A percentile compares a stretch with the other conserved stretches of the same genome.
Evolutionary conservation across 2,797 vertebrate genomes (phyloP).

Genomic region (Characodon lateralis): DNA sequence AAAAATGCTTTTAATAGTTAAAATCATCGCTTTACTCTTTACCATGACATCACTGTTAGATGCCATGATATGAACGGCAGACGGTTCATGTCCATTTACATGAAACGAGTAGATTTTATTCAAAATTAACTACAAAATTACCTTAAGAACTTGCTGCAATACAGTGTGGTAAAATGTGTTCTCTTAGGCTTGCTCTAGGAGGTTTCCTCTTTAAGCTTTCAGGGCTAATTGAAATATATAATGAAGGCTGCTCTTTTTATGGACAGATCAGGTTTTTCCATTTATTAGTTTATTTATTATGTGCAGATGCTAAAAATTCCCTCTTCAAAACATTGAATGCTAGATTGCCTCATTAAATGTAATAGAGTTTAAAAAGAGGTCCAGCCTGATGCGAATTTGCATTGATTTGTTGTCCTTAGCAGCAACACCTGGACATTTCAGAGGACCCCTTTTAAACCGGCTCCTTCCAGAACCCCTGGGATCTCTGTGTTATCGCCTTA

Average conservation of each 20-base stretch:
- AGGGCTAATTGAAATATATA: not conserved
- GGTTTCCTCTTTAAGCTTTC: not conserved
- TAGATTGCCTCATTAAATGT: not conserved
- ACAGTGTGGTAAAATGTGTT: not conserved
- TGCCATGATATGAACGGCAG: not conserved
- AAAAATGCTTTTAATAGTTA: not conserved
- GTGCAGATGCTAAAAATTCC: not conserved
- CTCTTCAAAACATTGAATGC: not conserved
- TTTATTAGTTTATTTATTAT: not conserved
- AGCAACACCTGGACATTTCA: slow-evolving; percentile 46
- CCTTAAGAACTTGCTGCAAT: not conserved
- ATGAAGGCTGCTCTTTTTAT: slow-evolving; percentile 3
- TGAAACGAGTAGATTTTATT: not conserved
- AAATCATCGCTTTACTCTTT: not conserved
- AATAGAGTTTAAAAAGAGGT: slow-evolving; percentile 6
- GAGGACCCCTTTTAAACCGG: slow-evolving; percentile 6
- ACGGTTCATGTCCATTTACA: not conserved
- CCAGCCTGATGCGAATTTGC: slow-evolving; percentile 22
- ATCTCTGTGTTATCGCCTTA: slow-evolving; percentile 57
- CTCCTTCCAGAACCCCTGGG: slow-evolving; percentile 24
- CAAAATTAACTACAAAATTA: not conserved
- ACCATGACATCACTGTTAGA: not conserved
- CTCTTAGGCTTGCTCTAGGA: not conserved
- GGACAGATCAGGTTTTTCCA: not conserved
- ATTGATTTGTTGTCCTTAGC: slow-evolving; percentile 32